phyloP scores from a whole-genome alignment of 2,113 vertebrate species.

The Tricholaema leucomelas region DNA sequence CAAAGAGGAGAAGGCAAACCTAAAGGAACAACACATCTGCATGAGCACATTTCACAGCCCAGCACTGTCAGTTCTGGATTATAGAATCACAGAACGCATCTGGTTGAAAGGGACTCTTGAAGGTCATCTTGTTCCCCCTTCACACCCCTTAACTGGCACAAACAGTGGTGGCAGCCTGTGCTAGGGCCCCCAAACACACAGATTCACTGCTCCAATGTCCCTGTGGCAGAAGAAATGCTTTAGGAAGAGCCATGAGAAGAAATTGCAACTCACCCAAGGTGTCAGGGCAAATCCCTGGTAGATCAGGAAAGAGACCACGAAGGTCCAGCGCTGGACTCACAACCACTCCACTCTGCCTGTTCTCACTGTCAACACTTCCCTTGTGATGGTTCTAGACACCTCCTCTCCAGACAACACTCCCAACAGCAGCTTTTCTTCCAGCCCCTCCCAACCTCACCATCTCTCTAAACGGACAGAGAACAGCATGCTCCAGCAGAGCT shows the following conservation, averaged over 20 bases:
- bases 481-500: neutral
- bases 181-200: rapidly evolving
- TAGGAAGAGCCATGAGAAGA: neutral
- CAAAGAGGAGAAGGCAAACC: neutral
- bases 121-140: neutral
- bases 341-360: rapidly evolving
- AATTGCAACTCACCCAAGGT: conserved; percentile 5
- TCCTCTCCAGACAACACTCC: neutral
- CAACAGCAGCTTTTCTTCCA: neutral
- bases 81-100: no score
- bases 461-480: neutral
- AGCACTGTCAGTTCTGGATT: neutral
- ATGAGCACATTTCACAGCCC: neutral
- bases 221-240: neutral
- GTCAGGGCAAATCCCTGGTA: neutral
- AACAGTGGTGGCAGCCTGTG: neutral
- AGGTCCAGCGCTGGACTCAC: neutral
- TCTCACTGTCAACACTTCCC: neutral
- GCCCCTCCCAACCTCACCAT: neutral
- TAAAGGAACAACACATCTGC: neutral
- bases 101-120: no score
- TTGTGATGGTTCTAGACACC: neutral
- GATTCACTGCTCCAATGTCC: neutral
- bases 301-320: neutral
- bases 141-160: neutral